Conservation (phyloP, 2,888 invertebrate genomes). For the Spisula solida region DNA sequence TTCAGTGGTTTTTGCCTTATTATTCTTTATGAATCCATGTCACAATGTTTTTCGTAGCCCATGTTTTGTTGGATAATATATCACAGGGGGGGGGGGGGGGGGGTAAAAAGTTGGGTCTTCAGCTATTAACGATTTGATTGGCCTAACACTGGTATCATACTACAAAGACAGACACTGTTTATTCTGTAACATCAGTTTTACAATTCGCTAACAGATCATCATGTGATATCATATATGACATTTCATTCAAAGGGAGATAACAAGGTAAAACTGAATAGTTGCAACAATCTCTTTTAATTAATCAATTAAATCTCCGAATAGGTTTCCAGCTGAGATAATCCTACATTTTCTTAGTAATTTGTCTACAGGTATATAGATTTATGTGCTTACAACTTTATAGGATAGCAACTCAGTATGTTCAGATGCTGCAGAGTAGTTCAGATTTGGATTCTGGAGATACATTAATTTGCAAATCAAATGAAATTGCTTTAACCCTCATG, state of each 20-base stretch:
- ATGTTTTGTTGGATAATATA: no score
- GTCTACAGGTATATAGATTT: conserved; percentile 11
- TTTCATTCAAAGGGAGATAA: conserved; percentile 2
- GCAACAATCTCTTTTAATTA: neutral
- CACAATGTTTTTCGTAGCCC: no score
- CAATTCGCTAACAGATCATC: conserved; percentile 1
- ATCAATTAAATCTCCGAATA: neutral
- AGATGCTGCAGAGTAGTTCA: neutral
- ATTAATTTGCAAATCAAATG: neutral
- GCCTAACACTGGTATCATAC: no score
- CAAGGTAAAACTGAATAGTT: neutral
- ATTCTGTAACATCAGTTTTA: neutral
- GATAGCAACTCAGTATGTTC: neutral
- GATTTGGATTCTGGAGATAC: neutral
- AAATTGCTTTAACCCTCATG: neutral
- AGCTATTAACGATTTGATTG: no score
- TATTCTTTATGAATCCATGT: no score
- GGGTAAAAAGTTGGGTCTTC: no score
- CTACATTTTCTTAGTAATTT: neutral
- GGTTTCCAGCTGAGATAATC: neutral
- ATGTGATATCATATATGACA: neutral
- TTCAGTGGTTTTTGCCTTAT: no score
- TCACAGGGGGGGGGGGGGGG: no score
- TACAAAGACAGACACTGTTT: no score
- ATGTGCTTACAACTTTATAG: neutral